These are phyloP conservation scores for Keiferia lycopersicella DNA, from an alignment of 2,888 invertebrate genomes.

Conservation along the genomic window DNA sequence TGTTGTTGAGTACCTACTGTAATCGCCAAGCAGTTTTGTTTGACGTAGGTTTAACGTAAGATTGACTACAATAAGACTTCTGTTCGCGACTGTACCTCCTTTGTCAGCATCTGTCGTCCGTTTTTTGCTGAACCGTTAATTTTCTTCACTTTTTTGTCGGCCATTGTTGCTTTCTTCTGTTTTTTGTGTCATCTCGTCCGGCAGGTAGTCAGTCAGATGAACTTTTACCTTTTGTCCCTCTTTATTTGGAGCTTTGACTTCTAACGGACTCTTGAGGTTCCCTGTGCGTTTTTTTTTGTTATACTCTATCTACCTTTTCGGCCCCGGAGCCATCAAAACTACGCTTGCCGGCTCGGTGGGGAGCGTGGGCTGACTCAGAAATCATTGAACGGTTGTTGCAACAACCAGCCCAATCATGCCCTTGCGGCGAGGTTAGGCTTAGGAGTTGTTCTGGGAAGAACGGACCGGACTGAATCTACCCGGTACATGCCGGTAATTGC, in stretches of 20 bases:
- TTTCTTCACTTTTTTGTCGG: constrained; percentile 43
- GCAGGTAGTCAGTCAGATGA: constrained; percentile 54
- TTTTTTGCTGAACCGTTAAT: constrained; percentile 61
- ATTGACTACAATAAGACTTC: constrained; percentile 26
- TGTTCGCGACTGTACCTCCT: constrained; percentile 46
- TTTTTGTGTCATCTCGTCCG: constrained; percentile 36
- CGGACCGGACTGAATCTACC: too few relatives aligned
- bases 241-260: not conserved
- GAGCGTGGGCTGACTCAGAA: too few relatives aligned
- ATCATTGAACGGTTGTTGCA: too few relatives aligned
- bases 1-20: too few relatives aligned
- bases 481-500: too few relatives aligned
- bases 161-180: constrained; percentile 55
- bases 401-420: too few relatives aligned
- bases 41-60: not conserved
- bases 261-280: constrained; percentile 4
- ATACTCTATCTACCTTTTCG: too few relatives aligned
- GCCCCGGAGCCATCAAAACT: too few relatives aligned
- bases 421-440: too few relatives aligned
- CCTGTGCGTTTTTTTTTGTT: not conserved
- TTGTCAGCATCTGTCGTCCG: constrained; percentile 69
- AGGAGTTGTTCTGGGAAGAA: too few relatives aligned
- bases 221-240: constrained; percentile 40
- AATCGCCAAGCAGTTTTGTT: too few relatives aligned
- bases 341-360: too few relatives aligned